These are phyloP conservation scores for Trialeurodes vaporariorum DNA, from an alignment of 1,140 invertebrate species.

Conservation along the genomic window DNA sequence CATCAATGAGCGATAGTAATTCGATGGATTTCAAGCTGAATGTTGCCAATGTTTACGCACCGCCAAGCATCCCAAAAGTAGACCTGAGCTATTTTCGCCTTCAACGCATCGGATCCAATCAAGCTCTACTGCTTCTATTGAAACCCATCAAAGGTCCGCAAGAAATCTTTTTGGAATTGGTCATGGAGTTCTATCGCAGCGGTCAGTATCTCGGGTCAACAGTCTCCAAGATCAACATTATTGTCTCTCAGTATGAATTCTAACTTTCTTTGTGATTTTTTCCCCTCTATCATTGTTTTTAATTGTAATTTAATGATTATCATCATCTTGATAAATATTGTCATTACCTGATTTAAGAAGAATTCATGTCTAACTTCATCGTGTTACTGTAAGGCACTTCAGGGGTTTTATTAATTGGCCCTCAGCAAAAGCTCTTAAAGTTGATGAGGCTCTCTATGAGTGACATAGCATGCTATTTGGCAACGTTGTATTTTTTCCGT, in stretches of 20 bases:
- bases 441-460: too few relatives aligned
- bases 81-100: conserved; percentile 54
- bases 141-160: conserved; percentile 68
- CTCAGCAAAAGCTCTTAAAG: too few relatives aligned
- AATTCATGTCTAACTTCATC: too few relatives aligned
- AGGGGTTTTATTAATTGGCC: too few relatives aligned
- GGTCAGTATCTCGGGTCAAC: conserved; percentile 59
- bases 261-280: too few relatives aligned
- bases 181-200: conserved; percentile 68
- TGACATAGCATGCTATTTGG: too few relatives aligned
- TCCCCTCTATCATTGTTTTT: too few relatives aligned
- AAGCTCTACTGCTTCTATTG: conserved; percentile 60
- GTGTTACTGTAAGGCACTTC: too few relatives aligned
- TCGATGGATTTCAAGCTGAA: conserved; percentile 63
- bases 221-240: conserved; percentile 70
- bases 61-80: conserved; percentile 44
- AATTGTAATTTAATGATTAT: too few relatives aligned
- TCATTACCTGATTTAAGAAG: too few relatives aligned
- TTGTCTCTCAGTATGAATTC: conserved; percentile 73
- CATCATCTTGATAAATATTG: too few relatives aligned
- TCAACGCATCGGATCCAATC: conserved; percentile 36
- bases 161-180: conserved; percentile 73
- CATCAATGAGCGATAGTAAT: conserved; percentile 52
- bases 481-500: too few relatives aligned
- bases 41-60: conserved; percentile 48